phyloP scores from a whole-genome alignment of 2,888 invertebrate species.

The Chaitophorus viminalis region DNA sequence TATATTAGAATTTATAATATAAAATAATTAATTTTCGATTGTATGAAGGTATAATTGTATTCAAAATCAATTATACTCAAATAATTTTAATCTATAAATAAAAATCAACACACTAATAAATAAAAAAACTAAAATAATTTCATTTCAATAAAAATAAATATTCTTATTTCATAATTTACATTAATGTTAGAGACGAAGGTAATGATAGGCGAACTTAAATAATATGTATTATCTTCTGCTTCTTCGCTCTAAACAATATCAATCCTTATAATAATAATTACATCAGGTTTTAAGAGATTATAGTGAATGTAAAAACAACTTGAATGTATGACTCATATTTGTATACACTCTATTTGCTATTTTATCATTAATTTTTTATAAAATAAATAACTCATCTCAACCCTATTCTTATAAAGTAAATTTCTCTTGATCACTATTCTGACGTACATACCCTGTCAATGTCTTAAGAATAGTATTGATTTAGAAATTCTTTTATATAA shows the following conservation, averaged over 20 bases:
- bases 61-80: background rate
- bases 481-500: background rate
- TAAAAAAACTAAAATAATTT: too few species aligned
- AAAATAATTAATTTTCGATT: too few species aligned
- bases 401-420: background rate
- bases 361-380: background rate
- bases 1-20: background rate
- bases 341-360: background rate
- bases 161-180: too few species aligned
- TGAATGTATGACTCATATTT: too few species aligned
- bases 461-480: background rate
- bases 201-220: too few species aligned
- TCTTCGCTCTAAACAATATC: too few species aligned
- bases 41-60: background rate
- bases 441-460: background rate
- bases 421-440: background rate
- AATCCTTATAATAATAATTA: too few species aligned
- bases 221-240: too few species aligned
- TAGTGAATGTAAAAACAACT: too few species aligned
- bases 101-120: background rate
- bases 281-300: too few species aligned
- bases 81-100: background rate
- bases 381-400: background rate
- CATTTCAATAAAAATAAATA: too few species aligned
- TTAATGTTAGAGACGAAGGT: too few species aligned